Evolutionary conservation across 2,797 vertebrate species (phyloP).

Genomic region (Pogoniulus pusillus): DNA sequence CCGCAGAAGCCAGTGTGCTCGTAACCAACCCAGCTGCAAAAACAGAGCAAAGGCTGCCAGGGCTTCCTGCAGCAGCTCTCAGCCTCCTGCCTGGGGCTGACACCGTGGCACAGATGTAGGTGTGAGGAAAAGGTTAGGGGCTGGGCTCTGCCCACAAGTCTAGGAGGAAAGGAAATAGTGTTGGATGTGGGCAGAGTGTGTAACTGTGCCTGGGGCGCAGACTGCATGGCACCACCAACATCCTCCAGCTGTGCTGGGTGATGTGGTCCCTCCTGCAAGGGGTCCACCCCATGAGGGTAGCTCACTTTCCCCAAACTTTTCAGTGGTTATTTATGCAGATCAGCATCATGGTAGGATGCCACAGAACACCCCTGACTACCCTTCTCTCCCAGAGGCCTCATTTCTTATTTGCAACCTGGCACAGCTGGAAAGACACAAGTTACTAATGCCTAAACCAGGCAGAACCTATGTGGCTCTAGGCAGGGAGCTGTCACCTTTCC

Average conservation of each 20-base stretch:
- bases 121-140: not conserved
- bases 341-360: rapidly evolving
- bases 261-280: not conserved
- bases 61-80: not conserved
- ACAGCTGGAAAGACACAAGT: not conserved
- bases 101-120: not conserved
- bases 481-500: not conserved
- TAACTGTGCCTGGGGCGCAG: not conserved
- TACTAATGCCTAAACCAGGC: not conserved
- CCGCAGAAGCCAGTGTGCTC: constrained; percentile 96
- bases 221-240: rapidly evolving
- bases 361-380: not conserved
- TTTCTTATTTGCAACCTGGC: not conserved
- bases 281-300: not conserved
- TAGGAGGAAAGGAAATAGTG: not conserved
- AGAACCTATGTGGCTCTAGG: not conserved
- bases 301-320: not conserved
- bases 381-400: not conserved
- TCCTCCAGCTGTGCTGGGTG: rapidly evolving
- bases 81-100: not conserved
- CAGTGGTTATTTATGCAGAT: not conserved
- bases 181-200: not conserved
- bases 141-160: not conserved
- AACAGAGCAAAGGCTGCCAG: constrained; percentile 27
- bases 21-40: constrained; percentile 91